Evolutionary conservation across 2,797 vertebrate species (phyloP).

Genomic region (Sebastes variabilis): DNA sequence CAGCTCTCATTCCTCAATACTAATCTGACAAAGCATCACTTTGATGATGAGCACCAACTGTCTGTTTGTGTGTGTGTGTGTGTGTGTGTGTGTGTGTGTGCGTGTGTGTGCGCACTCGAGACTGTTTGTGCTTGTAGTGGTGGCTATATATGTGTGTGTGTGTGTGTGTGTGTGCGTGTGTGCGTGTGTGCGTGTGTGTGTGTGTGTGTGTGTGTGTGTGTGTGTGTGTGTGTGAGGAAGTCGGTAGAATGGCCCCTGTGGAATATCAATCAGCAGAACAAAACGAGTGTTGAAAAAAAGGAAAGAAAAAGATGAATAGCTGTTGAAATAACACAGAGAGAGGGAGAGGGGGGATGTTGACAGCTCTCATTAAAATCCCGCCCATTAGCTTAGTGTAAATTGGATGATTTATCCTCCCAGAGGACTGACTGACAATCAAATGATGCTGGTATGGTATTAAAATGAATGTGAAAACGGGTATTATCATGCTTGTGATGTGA

Average conservation of each 20-base stretch:
- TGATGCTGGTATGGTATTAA: constrained; percentile 48
- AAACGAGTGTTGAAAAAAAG: constrained; percentile 51
- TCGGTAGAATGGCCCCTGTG: constrained; percentile 41
- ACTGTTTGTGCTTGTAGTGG: neutral
- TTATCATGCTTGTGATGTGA: constrained; percentile 40
- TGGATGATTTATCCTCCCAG: constrained; percentile 75
- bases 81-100: neutral
- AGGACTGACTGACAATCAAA: constrained; percentile 73
- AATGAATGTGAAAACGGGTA: constrained; percentile 50
- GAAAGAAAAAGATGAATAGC: constrained; percentile 68
- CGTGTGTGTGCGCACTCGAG: neutral
- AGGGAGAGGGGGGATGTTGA: constrained; percentile 51
- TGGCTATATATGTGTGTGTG: neutral
- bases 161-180: too few species aligned
- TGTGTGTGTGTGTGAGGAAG: constrained; percentile 15
- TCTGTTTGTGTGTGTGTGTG: neutral
- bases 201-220: neutral
- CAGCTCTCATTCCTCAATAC: constrained; percentile 47
- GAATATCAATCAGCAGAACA: constrained; percentile 73
- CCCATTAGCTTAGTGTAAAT: constrained; percentile 77
- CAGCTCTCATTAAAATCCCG: constrained; percentile 77
- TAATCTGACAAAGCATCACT: constrained; percentile 63
- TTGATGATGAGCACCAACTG: constrained; percentile 48
- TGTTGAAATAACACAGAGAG: constrained; percentile 61
- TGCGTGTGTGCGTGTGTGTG: neutral